Evolutionary conservation across 1,140 invertebrate genomes (phyloP), one percentile per base, ranked within the genome.

Genomic region (Diachasma alloeum): DNA sequence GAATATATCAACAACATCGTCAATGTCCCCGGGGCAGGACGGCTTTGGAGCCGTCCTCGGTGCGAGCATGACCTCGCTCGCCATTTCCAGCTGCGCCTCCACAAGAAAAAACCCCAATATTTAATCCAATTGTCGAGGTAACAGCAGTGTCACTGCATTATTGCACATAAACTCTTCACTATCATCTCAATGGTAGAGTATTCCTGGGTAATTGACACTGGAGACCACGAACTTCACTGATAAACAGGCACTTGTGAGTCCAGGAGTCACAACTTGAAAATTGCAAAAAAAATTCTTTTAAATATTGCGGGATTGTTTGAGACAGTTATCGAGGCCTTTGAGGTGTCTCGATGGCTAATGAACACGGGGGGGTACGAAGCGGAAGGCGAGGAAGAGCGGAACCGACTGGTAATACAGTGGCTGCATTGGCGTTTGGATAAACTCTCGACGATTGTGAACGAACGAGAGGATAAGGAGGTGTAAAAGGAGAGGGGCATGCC

Each of bases 1-100:
- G 79, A 87, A 84, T 85, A 90, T 88, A 79, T 90, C 87, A 82
- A 88, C 84, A 77, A 88, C 84, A 80, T 90, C 88, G 81, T 89
- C 88, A 77, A 87, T 85, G 78, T 89, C 88, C 72, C 84, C 81
- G 74, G 77, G 75, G 46, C 83, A 85, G 74, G 87, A 85, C 81
- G 87, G 74, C 70, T 74, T 79, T 75, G 83, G 78, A 69, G 83
- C 84, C 78, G 87, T 80, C 79, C 85, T 85, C 72, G 86, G 83
- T 76, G 88, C 87, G 81, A 89, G 75, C 88, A 89, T 89, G 81
- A 86, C 85, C 78, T 83, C 82, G 63, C 84, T 85, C 17, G 83
- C 83, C 84, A 85, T 85, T 74, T 75, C 73, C 69, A 68, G n/a
- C 68, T 42, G 13, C 39, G 9, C 39, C 39, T 42, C 39, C 39